Base-by-base conservation (phyloP, 2,113 vertebrate species). In the Psophia crepitans region DNA sequence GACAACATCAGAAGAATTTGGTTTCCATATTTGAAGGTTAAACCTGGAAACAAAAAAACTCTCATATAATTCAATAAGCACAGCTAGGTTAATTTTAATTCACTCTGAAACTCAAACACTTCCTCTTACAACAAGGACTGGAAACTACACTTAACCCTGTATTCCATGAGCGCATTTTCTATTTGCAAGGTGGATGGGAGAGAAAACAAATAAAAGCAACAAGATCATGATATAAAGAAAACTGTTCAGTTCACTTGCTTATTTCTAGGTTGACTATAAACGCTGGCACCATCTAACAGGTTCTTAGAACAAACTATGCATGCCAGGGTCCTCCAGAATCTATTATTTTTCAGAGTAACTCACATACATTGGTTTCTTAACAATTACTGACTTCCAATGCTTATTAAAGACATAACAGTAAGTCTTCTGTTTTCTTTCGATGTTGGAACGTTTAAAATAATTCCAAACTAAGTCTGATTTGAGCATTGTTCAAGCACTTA, bases 311-410 rank as follows among this genome's bases (percentile, higher is more conserved):
- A n/a, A 91, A 37, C 28, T 46, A 28, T 3, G 14, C 2, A 2
- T 11, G 27, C 35, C 68, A 70, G 13, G n/a, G n/a, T n/a, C n/a
- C n/a, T n/a, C n/a, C n/a, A n/a, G n/a, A n/a, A n/a, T n/a, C n/a
- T n/a, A n/a, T n/a, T n/a, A n/a, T n/a, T n/a, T n/a, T n/a, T n/a
- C n/a, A n/a, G n/a, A n/a, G n/a, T 30, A 44, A 23, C 12, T 49
- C 2, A 0, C 6, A n/a, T 6, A 27, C 20, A 26, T 6, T 0
- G 0, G 2, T 9, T 61, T 63, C 35, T 22, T 21, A 53, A 37
- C 22, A 64, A 53, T 9, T 44, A 54, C 1, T 70, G 27, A 37
- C 22, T 18, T 16, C 43, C 2, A 64, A 9, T 13, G 11, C 19
- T 84, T 85, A 21, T 6, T 48, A 39, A 64, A 57, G 30, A 54